Conservation (phyloP, 1,140 invertebrate genomes). For the Drosophila nebulosa region DNA sequence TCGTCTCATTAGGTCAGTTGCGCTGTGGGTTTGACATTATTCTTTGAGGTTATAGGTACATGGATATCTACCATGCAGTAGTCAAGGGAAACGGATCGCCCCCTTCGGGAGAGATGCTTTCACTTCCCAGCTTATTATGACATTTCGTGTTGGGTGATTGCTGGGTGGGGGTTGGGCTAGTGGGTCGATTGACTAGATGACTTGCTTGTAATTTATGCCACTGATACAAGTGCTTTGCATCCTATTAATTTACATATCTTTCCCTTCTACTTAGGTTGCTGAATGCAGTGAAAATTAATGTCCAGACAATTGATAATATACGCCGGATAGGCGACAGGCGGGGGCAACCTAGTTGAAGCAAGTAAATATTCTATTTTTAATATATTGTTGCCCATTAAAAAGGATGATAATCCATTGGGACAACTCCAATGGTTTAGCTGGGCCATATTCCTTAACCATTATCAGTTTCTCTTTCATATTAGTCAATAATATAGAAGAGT, state of each 20-base stretch:
- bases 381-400: not conserved
- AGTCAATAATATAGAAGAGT: no score
- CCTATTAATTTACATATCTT: conserved; percentile 26
- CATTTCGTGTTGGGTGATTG: no score
- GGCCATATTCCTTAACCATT: no score
- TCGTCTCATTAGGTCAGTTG: conserved; percentile 60
- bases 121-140: not conserved
- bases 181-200: not conserved
- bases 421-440: not conserved
- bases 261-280: not conserved
- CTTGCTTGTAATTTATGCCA: conserved; percentile 35
- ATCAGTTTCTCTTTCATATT: no score
- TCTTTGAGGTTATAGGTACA: not conserved
- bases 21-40: not conserved
- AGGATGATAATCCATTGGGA: not conserved
- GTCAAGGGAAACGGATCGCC: not conserved
- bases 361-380: not conserved
- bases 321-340: not conserved
- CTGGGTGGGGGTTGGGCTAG: no score
- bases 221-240: conserved; percentile 23
- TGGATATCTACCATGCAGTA: no score
- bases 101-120: not conserved
- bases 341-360: not conserved
- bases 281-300: not conserved
- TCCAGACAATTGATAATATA: not conserved